phyloP scores from a whole-genome alignment of 1,140 invertebrate genomes.

The Planococcus citri region DNA sequence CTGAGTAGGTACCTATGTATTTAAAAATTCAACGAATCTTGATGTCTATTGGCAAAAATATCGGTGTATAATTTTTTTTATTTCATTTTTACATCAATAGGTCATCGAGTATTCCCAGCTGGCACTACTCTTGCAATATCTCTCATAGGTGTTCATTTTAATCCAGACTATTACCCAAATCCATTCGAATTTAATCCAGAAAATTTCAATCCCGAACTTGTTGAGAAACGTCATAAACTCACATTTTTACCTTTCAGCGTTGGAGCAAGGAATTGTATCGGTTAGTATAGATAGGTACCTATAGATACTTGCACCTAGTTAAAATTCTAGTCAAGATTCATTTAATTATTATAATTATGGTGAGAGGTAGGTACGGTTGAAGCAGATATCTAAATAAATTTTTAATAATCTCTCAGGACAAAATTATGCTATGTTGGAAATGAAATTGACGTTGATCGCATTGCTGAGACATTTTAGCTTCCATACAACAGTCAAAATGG shows the following conservation, averaged over 20 bases:
- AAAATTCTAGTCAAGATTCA: no score
- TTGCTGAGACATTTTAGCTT: constrained; percentile 25
- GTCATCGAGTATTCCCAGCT: constrained; percentile 35
- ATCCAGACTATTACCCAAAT: constrained; percentile 40
- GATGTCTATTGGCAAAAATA: no score
- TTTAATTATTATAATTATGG: no score
- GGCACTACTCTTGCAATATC: constrained; percentile 54
- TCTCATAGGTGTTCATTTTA: constrained; percentile 42
- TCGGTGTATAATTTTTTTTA: neutral
- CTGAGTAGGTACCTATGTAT: no score
- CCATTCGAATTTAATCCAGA: constrained; percentile 53
- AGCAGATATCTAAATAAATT: neutral
- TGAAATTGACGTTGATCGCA: constrained; percentile 25
- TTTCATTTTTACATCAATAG: neutral
- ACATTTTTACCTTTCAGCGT: constrained; percentile 50
- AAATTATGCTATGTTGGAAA: constrained; percentile 26
- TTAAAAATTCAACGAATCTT: no score
- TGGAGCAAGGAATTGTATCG: constrained; percentile 49
- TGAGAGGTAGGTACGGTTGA: no score
- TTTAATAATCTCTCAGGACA: constrained; percentile 21
- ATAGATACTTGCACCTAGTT: no score
- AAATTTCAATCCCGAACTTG: constrained; percentile 46
- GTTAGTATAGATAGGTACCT: no score
- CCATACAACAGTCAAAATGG: constrained; percentile 25
- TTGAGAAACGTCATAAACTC: constrained; percentile 35